Evolutionary conservation across 1,140 invertebrate species (phyloP).

Genomic region (Halesus radiatus): DNA sequence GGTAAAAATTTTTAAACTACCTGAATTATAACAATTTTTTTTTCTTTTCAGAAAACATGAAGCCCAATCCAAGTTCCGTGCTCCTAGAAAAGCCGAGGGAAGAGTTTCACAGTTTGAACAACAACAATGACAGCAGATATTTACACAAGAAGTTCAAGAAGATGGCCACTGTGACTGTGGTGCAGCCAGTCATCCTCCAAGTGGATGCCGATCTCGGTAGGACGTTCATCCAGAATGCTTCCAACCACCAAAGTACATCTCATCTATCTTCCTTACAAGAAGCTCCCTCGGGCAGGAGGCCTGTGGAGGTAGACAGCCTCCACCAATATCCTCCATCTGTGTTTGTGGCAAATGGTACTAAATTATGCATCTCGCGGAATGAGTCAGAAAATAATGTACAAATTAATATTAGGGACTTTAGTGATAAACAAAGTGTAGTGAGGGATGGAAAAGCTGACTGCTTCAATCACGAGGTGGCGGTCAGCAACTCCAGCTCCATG

Average conservation of each 20-base stretch:
- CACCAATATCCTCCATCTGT: slow-evolving; percentile 21
- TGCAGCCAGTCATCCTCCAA: slow-evolving; percentile 63
- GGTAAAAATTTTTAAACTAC: neutral
- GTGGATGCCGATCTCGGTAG: slow-evolving; percentile 60
- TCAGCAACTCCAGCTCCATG: slow-evolving; percentile 19
- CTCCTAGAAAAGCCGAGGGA: slow-evolving; percentile 45
- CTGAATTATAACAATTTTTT: slow-evolving; percentile 41
- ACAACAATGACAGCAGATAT: slow-evolving; percentile 83
- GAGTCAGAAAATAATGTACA: slow-evolving; percentile 68
- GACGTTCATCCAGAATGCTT: slow-evolving; percentile 61
- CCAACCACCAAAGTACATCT: slow-evolving; percentile 59
- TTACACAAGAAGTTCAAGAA: slow-evolving; percentile 94
- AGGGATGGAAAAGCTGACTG: slow-evolving; percentile 37
- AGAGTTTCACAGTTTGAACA: slow-evolving; percentile 61
- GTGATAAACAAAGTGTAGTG: slow-evolving; percentile 59
- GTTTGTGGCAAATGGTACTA: slow-evolving; percentile 14
- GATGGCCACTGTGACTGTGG: slow-evolving; percentile 81
- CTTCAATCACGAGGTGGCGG: slow-evolving; percentile 42
- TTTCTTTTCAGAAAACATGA: slow-evolving; percentile 64
- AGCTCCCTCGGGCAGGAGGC: slow-evolving; percentile 30
- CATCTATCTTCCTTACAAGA: slow-evolving; percentile 53
- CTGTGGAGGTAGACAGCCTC: neutral
- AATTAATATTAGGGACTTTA: slow-evolving; percentile 70
- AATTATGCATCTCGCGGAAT: slow-evolving; percentile 51
- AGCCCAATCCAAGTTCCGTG: slow-evolving; percentile 37